Base-by-base conservation (phyloP, 2,888 invertebrate species). In the Mythimna albipuncta region DNA sequence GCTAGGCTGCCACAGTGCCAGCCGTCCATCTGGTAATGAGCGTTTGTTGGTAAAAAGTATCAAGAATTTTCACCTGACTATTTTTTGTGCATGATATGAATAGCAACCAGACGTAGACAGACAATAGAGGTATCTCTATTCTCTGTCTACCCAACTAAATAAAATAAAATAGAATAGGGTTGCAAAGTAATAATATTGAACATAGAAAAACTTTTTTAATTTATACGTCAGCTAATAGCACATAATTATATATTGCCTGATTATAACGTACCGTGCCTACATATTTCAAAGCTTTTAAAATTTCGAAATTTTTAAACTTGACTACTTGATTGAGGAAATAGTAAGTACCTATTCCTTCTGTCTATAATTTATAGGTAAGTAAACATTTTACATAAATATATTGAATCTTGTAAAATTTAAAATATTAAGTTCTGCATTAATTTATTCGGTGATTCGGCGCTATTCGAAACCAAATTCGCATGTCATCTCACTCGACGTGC, bases 31-130 rank as follows among this genome's bases (percentile, higher is more conserved):
- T 32, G 26, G 58, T 68, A 72, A 79, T 64, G 57, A 75, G 55
- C n/a, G 21, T 61, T 55, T 77, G 57, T 66, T 66, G 38, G 26
- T 41, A 68, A 77, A 79, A 75, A 64, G 66, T 69, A 69, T 69
- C 63, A 57, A 80, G 63, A 73, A 54, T 61, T 54, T 47, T 69
- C 44, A 69, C 19, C 76, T 32, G 32, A 57, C 26, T 21, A 57
- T 63, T n/a, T 58, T 69, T 41, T 32, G 13, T 57, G 57, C 26
- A 13, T n/a, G 19, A 7, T 52, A 52, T 19, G 50, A 47, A 47
- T 47, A 44, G 13, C 44, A 44, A 13, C 47, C 11, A 6, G 11
- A 26, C 26, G 26, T 26, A 26, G 26, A 26, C 26, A 26, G 26
- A 26, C 1, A 26, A 26, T 26, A 26, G 2, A 26, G 26, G 26